Evolutionary conservation across 2,797 vertebrate genomes (phyloP), one percentile per base, ranked within the genome.

Genomic region (Cheirogaleus major): DNA sequence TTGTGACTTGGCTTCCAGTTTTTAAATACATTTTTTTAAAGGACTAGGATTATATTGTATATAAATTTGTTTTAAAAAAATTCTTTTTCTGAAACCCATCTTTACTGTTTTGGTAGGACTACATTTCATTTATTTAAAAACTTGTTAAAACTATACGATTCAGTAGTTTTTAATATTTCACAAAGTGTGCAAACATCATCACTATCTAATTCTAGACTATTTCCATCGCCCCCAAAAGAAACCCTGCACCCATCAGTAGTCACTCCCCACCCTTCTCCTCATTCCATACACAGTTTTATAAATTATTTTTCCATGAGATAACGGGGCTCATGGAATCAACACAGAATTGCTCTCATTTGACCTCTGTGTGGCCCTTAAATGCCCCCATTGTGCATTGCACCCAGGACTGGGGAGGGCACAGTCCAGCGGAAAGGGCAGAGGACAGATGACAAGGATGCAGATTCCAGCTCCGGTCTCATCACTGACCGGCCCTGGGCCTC

Each of bases 371-470:
- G 25, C 23, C 30, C 4, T 18, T 73, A 27, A 45, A 2, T 73
- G 76, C 7, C 20, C 18, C 32, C 27, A 11, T 0, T 13, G 57
- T 7, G 15, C 27, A 5, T 6, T n/a, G 32, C 0, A 11, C 52
- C 35, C 27, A 41, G 12, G 3, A 30, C 4, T 0, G 0, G 0
- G 59, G 75, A 4, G 4, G 73, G 1, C 35, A 3, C 18, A 59
- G 35, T 3, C 2, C 22, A 35, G 70, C 0, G 0, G 43, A 15
- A 67, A 79, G 61, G 61, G 14, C 22, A 22, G 38, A 38, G 38
- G 25, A 12, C 6, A 4, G 18, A 38, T 20, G 86, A 52, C 41
- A n/a, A 38, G 38, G 50, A 48, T 41, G 35, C 0, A 4, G 2
- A 1, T 52, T 57, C 67, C 18, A 57, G 13, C 65, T 45, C 38